Conservation (phyloP, 2,113 vertebrate genomes). For the Alexandromys fortis region DNA sequence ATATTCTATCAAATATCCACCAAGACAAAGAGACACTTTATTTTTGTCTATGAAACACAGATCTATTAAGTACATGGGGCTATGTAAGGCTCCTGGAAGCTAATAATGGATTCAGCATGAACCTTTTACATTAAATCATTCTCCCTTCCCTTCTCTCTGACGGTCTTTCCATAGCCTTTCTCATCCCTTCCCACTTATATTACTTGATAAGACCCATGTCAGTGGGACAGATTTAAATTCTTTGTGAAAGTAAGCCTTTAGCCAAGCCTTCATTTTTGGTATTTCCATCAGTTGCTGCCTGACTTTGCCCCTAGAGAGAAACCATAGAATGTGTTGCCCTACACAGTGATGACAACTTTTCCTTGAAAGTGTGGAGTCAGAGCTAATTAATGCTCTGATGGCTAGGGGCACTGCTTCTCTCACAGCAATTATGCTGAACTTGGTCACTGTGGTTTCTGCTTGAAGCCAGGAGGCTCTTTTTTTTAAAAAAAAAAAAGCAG, state of each 20-base stretch:
- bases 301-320: conserved; percentile 32
- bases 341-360: conserved; percentile 41
- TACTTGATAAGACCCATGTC: not conserved
- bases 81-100: not conserved
- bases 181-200: conserved; percentile 1
- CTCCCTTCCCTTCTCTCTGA: not conserved
- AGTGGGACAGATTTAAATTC: not conserved
- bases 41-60: not conserved
- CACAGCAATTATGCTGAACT: conserved; percentile 34
- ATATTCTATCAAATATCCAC: not conserved
- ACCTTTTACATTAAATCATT: not conserved
- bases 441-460: not conserved
- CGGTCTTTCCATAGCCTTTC: not conserved
- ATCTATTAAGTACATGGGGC: not conserved
- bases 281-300: not conserved
- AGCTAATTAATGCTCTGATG: conserved; percentile 62
- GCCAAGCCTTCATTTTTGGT: not conserved
- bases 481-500: not conserved
- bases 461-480: conserved; percentile 26
- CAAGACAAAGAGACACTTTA: not conserved
- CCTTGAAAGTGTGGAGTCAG: conserved; percentile 53
- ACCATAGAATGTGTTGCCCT: not conserved
- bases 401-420: conserved; percentile 17
- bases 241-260: not conserved
- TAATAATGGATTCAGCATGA: not conserved